Evolutionary conservation across 92 coral and sea anemone species (phyloP), one percentile per base, ranked within the genome.

Genomic region (Blastomussa wellsi): DNA sequence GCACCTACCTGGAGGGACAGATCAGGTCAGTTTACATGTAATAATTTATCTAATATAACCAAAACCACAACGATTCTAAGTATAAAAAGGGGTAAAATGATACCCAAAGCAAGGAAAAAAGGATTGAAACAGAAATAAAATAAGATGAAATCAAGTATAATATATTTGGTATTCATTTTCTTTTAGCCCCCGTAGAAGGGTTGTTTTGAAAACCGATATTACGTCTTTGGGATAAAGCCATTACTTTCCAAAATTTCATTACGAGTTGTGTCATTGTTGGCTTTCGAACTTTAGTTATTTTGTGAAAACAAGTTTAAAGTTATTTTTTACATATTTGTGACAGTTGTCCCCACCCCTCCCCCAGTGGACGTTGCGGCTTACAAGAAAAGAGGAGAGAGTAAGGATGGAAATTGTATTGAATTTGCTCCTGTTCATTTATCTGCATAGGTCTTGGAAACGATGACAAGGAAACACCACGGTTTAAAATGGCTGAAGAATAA

Each of bases 321-420:
- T 29, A 15, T 35, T n/a, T n/a, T n/a, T n/a, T n/a, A n/a, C n/a
- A n/a, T 32, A 2, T 76, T 5, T 80, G n/a, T 85, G 20, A n/a
- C 52, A 93, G 97, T 65, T 77, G 97, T 93, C 2, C 97, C 97
- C 68, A 93, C 86, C 12, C 97, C 97, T 55, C 89, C 94, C 0
- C 83, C 60, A 38, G 80, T 42, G 35, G 91, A 86, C 32, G 85
- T 82, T 3, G 79, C 47, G 15, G 80, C 84, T 1, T 72, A 88
- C 78, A 85, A 84, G 48, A 71, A 89, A 24, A 81, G 90, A 82
- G 84, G 72, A 26, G 71, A 78, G 78, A 74, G 95, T 93, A 68
- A 87, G 93, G 24, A 55, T 0, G 47, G 32, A 31, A 4, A 67
- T 44, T 10, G 13, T 39, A 19, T 1, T 36, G 28, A 57, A n/a